phyloP scores from a whole-genome alignment of 2,113 vertebrate species.

The Mobula hypostoma region DNA sequence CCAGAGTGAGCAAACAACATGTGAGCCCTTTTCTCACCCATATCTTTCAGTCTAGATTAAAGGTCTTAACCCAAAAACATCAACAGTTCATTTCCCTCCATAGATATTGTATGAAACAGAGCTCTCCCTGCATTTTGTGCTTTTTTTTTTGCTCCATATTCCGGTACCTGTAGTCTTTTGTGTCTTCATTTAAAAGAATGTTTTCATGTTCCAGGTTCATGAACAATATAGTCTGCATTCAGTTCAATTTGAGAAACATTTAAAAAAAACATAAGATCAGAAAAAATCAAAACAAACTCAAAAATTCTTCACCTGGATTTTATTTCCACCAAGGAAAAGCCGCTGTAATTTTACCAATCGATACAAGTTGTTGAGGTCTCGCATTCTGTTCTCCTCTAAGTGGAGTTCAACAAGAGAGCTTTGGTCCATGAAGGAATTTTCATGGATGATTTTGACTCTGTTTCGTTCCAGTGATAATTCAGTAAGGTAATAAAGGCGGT shows the following conservation, averaged over 20 bases:
- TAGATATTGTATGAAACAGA: too few species aligned
- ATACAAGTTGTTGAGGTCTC: conserved; percentile 64
- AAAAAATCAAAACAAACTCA: too few species aligned
- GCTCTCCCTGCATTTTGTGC: too few species aligned
- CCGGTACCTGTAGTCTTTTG: too few species aligned
- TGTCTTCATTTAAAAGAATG: too few species aligned
- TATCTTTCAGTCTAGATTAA: too few species aligned
- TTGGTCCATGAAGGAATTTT: conserved; percentile 65
- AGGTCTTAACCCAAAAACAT: too few species aligned
- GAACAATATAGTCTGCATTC: background rate
- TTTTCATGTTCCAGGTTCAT: background rate
- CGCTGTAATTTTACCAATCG: conserved; percentile 62
- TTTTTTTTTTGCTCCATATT: too few species aligned
- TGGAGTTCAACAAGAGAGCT: conserved; percentile 61
- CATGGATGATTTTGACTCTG: conserved; percentile 60
- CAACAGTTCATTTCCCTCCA: too few species aligned
- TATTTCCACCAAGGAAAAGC: conserved; percentile 71
- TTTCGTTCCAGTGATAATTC: conserved; percentile 73
- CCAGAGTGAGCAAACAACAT: too few species aligned
- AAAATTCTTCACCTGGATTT: conserved; percentile 66
- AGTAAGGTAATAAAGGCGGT: conserved; percentile 61
- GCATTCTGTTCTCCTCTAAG: conserved; percentile 69
- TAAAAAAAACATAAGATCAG: background rate
- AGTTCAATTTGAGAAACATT: background rate
- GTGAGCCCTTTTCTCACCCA: too few species aligned